Conservation (phyloP, 1,140 invertebrate species). For the Zaprionus gabonicus region DNA sequence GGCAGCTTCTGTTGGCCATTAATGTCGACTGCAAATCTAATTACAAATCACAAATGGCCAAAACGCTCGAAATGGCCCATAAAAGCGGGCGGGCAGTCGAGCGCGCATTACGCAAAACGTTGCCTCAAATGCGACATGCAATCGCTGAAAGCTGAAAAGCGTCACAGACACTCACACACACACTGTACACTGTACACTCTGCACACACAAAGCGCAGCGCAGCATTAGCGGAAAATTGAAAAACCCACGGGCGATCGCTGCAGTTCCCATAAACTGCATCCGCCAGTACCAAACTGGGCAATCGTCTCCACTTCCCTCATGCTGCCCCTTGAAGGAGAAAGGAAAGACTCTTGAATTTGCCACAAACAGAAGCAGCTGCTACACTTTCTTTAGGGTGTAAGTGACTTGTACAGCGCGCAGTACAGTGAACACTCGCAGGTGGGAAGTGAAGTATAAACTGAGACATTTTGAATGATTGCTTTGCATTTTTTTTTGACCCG, state of each 20-base stretch:
- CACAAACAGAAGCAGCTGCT: neutral
- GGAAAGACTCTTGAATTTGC: neutral
- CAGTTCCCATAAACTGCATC: neutral
- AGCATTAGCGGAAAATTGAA: conserved; percentile 72
- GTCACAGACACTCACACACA: conserved; percentile 5
- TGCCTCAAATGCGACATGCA: conserved; percentile 57
- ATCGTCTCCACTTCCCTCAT: too few species aligned
- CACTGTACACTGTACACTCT: neutral
- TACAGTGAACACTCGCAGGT: too few species aligned
- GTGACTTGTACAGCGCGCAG: too few species aligned
- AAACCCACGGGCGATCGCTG: conserved; percentile 55
- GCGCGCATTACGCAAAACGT: conserved; percentile 78
- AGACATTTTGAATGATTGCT: too few species aligned
- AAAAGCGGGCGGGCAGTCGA: conserved; percentile 71
- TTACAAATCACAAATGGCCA: conserved; percentile 81
- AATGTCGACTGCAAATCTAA: conserved; percentile 63
- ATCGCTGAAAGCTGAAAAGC: conserved; percentile 33
- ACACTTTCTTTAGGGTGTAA: neutral
- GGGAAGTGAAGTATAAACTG: too few species aligned
- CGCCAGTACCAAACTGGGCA: neutral
- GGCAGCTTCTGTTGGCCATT: conserved; percentile 41
- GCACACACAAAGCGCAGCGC: conserved; percentile 1
- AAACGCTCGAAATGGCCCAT: conserved; percentile 73
- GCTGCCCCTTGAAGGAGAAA: too few species aligned
- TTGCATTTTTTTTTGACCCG: too few species aligned